Percentiles rank a stretch among this genome's conserved stretches.
phyloP scores from a whole-genome alignment of 2,888 invertebrate genomes.

The Pammene aurita region DNA sequence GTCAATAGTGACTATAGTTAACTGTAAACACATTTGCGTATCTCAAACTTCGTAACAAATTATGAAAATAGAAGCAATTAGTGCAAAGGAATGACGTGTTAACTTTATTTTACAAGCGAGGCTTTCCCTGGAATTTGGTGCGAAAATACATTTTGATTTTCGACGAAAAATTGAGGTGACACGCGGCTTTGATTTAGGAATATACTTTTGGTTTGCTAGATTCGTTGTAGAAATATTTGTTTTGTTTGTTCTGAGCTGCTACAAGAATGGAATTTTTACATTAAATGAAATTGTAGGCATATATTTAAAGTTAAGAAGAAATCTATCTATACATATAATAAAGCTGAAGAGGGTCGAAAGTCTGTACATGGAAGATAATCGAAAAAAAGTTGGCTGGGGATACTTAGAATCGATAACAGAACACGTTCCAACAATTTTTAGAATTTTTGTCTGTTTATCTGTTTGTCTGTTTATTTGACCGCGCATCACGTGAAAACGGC shows the following conservation, averaged over 20 bases:
- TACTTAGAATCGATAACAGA: too few relatives aligned
- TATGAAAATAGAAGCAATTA: conserved; percentile 40
- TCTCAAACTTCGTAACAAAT: conserved; percentile 35
- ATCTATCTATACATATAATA: too few relatives aligned
- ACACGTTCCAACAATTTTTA: too few relatives aligned
- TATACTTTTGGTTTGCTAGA: not conserved
- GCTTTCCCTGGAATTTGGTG: conserved; percentile 12
- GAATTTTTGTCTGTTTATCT: too few relatives aligned
- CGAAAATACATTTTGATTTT: conserved; percentile 28
- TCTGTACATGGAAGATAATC: too few relatives aligned
- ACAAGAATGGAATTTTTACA: not conserved
- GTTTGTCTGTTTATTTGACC: too few relatives aligned
- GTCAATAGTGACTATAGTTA: not conserved
- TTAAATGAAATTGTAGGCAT: not conserved
- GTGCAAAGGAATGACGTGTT: conserved; percentile 35
- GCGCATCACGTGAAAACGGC: too few relatives aligned
- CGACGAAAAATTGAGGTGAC: conserved; percentile 2
- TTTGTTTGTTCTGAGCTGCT: not conserved
- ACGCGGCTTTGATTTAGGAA: conserved; percentile 4
- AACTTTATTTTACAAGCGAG: conserved; percentile 31
- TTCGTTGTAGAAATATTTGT: not conserved
- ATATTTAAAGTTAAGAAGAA: not conserved
- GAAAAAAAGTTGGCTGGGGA: too few relatives aligned
- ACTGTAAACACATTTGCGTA: conserved; percentile 30
- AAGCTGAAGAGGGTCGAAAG: too few relatives aligned